phyloP scores from a whole-genome alignment of 2,113 vertebrate species.

The Grantiella picta region DNA sequence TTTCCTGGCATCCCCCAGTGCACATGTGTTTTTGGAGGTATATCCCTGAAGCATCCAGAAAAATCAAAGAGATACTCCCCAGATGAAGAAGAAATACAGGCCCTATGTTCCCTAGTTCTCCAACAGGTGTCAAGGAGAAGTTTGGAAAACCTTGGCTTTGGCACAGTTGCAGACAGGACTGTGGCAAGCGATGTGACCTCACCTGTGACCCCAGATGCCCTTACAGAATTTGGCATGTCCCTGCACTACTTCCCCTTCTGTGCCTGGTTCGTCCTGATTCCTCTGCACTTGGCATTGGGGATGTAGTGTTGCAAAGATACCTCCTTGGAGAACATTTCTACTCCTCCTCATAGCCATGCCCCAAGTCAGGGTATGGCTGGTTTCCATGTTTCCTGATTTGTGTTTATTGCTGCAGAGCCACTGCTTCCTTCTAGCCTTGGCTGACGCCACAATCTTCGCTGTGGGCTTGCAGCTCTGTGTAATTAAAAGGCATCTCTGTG shows the following conservation, averaged over 20 bases:
- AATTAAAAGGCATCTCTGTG: not conserved
- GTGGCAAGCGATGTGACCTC: not conserved
- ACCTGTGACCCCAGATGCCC: not conserved
- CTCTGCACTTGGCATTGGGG: not conserved
- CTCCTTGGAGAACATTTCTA: not conserved
- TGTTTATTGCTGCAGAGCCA: not conserved
- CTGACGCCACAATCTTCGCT: rapidly evolving
- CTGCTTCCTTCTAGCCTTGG: not conserved
- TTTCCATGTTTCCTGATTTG: not conserved
- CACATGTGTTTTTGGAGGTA: not conserved
- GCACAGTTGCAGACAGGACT: not conserved
- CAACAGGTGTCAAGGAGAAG: not conserved
- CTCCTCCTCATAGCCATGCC: not conserved
- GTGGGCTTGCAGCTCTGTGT: not conserved
- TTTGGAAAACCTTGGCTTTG: not conserved
- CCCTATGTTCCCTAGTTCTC: not conserved
- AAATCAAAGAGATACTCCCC: not conserved
- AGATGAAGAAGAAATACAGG: not conserved
- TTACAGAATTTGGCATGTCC: not conserved
- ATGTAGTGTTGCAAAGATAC: not conserved
- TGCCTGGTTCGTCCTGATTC: not conserved
- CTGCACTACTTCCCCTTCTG: not conserved
- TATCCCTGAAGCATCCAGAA: not conserved
- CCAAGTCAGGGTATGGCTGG: not conserved
- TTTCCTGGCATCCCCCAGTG: not conserved